phyloP scores from a whole-genome alignment of 2,888 invertebrate species.

The Leistus spinibarbis region DNA sequence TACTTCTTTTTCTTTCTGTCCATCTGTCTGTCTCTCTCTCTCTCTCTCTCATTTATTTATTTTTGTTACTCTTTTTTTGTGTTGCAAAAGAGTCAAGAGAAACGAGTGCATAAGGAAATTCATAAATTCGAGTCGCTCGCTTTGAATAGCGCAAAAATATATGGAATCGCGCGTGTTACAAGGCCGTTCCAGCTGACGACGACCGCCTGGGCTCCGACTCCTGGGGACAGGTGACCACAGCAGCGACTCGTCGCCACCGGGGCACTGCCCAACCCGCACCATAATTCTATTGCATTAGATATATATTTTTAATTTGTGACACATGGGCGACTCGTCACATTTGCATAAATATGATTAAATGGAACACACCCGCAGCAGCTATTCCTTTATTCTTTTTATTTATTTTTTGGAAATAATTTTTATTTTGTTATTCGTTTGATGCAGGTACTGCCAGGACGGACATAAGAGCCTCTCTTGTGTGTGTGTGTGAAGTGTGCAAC shows the following conservation, averaged over 20 bases:
- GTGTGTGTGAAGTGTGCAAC: background rate
- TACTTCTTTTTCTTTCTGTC: background rate
- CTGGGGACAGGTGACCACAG: background rate
- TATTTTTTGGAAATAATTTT: too few relatives aligned
- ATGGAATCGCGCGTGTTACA: background rate
- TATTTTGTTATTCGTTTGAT: too few relatives aligned
- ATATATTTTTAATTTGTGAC: too few relatives aligned
- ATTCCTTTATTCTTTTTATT: too few relatives aligned
- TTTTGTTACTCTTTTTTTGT: background rate
- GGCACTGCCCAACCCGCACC: background rate
- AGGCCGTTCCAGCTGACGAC: conserved; percentile 8
- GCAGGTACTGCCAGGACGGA: too few relatives aligned
- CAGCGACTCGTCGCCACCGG: conserved; percentile 5
- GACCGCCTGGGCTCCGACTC: conserved; percentile 6
- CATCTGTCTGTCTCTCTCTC: too few relatives aligned
- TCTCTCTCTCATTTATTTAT: background rate
- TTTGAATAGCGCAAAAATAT: background rate
- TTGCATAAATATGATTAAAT: background rate
- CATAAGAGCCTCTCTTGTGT: too few relatives aligned
- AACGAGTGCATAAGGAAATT: conserved; percentile 23
- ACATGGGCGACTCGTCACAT: background rate
- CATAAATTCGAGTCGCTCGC: conserved; percentile 18
- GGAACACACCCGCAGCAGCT: background rate
- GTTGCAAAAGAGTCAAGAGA: background rate
- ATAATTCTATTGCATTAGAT: too few relatives aligned